Percentiles rank a stretch among this genome's conserved stretches.
Conservation (phyloP, 2,888 invertebrate genomes). For the Itoplectis maculator region DNA sequence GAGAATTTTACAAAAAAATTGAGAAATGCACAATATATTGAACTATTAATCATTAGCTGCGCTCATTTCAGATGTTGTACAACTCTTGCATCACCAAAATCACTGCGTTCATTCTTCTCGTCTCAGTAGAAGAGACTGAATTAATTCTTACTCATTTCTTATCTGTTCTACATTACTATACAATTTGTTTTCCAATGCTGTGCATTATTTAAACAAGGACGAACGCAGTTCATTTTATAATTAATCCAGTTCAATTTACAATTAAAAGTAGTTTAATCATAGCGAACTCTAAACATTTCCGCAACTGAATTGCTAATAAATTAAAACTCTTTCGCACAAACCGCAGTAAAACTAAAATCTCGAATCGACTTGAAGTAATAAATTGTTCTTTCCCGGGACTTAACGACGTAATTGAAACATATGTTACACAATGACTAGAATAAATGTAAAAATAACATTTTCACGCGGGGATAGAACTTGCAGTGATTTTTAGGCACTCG, state of each 20-base stretch:
- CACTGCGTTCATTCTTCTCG: slow-evolving; percentile 7
- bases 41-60: slow-evolving; percentile 15
- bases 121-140: background rate
- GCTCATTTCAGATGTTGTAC: background rate
- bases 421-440: slow-evolving; percentile 61
- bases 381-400: background rate
- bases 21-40: slow-evolving; percentile 42
- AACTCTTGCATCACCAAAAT: background rate
- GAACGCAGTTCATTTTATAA: no score
- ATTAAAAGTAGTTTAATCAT: background rate
- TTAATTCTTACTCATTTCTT: background rate
- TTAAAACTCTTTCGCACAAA: background rate
- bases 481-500: slow-evolving; percentile 51
- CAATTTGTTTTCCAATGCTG: background rate
- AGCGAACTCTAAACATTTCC: background rate
- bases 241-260: background rate
- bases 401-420: slow-evolving; percentile 13
- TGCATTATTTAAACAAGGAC: background rate
- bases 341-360: background rate
- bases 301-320: slow-evolving; percentile 12
- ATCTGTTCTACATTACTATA: background rate
- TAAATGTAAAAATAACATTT: slow-evolving; percentile 39
- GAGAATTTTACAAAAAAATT: slow-evolving; percentile 7
- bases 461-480: background rate
- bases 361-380: background rate